These are phyloP conservation scores for Anisognathus igniventris DNA, from an alignment of 2,797 vertebrate species.

Conservation along the genomic window DNA sequence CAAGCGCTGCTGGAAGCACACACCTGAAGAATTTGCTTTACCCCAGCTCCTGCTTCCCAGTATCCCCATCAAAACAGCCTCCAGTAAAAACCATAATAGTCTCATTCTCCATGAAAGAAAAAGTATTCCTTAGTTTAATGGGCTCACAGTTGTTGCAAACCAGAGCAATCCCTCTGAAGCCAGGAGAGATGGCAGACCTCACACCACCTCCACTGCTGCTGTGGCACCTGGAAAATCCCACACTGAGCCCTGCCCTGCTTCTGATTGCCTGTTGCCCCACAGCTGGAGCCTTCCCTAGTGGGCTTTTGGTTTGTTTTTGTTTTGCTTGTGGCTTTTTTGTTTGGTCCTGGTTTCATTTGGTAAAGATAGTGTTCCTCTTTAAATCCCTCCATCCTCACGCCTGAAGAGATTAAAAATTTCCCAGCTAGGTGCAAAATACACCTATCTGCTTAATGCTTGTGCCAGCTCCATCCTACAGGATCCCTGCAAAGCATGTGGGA, in stretches of 20 bases:
- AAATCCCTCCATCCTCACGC: background rate
- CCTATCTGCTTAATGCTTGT: background rate
- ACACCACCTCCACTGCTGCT: background rate
- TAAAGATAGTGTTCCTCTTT: background rate
- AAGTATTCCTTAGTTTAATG: background rate
- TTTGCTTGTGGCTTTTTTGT: background rate
- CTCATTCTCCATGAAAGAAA: background rate
- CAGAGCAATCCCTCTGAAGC: background rate
- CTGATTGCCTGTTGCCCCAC: background rate
- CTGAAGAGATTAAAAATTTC: background rate
- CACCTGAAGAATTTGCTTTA: background rate
- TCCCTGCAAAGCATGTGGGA: background rate
- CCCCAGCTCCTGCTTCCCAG: fast-evolving
- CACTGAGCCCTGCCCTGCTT: background rate
- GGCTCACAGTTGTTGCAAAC: background rate
- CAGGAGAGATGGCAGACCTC: background rate
- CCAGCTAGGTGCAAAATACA: background rate
- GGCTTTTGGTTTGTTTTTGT: background rate
- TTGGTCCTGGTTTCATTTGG: background rate
- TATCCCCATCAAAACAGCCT: background rate
- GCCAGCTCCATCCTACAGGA: background rate
- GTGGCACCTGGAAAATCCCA: fast-evolving
- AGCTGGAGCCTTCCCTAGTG: background rate
- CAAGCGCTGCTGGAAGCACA: background rate
- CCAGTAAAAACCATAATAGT: background rate